These are phyloP conservation scores for Toxonevra muliebris DNA, from an alignment of 2,888 invertebrate genomes.

Conservation along the genomic window DNA sequence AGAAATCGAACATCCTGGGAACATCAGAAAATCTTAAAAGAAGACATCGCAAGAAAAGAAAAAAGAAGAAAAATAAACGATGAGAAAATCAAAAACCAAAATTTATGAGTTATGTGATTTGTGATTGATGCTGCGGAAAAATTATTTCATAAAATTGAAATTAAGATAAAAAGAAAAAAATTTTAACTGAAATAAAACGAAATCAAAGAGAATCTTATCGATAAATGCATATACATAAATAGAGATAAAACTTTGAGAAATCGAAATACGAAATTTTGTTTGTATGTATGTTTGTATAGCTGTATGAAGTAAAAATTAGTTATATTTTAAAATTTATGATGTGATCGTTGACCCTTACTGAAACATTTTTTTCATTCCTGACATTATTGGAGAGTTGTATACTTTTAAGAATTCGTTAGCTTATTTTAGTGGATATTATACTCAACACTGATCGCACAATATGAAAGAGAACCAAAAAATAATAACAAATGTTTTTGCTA, in stretches of 20 bases:
- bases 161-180: slow-evolving; percentile 35
- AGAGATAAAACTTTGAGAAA: slow-evolving; percentile 28
- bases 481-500: too few species aligned
- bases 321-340: too few species aligned
- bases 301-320: too few species aligned
- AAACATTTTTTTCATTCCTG: too few species aligned
- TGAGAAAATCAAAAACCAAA: slow-evolving; percentile 33
- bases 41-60: slow-evolving; percentile 66
- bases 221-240: slow-evolving; percentile 29
- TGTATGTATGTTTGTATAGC: too few species aligned
- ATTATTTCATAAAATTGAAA: slow-evolving; percentile 37
- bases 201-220: slow-evolving; percentile 37
- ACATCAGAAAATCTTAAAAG: slow-evolving; percentile 77
- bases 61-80: slow-evolving; percentile 36
- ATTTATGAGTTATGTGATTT: slow-evolving; percentile 29
- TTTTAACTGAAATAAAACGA: slow-evolving; percentile 30
- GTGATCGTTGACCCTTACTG: too few species aligned
- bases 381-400: too few species aligned
- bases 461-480: too few species aligned
- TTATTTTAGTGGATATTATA: too few species aligned
- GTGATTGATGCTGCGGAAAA: slow-evolving; percentile 26
- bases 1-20: slow-evolving; percentile 92
- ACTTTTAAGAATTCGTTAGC: too few species aligned
- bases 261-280: not conserved
- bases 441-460: too few species aligned